phyloP scores from a whole-genome alignment of 1,140 invertebrate species.

The Bombus huntii region DNA sequence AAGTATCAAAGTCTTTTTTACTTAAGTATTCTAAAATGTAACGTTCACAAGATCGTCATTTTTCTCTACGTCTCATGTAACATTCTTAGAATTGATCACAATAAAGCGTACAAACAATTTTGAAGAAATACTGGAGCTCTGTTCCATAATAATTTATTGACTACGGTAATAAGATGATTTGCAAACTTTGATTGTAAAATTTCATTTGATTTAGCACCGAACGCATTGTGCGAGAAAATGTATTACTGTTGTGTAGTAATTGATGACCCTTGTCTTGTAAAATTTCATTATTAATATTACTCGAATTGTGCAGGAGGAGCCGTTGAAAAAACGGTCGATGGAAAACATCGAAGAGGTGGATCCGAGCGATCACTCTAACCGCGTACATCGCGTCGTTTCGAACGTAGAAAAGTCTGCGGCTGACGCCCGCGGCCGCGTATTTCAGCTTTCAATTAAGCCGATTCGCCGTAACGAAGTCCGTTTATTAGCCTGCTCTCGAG shows the following conservation, averaged over 20 bases:
- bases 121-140: neutral
- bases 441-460: conserved; percentile 56
- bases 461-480: conserved; percentile 20
- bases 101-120: neutral
- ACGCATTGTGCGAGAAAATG: neutral
- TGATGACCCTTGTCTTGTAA: neutral
- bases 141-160: neutral
- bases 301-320: neutral
- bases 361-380: neutral
- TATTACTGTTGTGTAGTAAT: neutral
- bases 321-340: neutral
- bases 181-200: neutral
- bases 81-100: too few species aligned
- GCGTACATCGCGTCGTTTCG: neutral
- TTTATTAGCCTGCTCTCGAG: conserved; percentile 3
- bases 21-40: too few species aligned
- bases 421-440: neutral
- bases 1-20: neutral
- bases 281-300: neutral
- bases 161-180: neutral
- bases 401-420: neutral
- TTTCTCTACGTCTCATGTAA: too few species aligned
- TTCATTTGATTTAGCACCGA: neutral
- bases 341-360: neutral
- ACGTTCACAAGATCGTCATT: too few species aligned